phyloP scores from a whole-genome alignment of 2,888 invertebrate species.

The Sussaba pulchella region DNA sequence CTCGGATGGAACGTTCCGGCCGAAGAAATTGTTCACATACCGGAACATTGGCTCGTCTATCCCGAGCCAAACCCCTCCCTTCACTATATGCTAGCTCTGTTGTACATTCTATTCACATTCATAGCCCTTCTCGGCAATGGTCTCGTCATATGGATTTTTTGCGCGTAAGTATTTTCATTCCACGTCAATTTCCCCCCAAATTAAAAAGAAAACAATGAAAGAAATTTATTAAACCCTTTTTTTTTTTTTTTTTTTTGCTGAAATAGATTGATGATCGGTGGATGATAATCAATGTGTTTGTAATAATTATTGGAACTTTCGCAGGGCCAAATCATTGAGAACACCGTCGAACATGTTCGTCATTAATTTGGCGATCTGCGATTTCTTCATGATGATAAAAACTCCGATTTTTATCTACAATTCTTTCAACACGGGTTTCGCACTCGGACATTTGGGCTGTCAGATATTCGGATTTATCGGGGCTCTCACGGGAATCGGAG shows the following conservation, averaged over 20 bases:
- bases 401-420: conserved; percentile 94
- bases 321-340: conserved; percentile 89
- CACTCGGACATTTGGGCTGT: conserved; percentile 90
- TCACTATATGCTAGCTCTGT: conserved; percentile 91
- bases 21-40: conserved; percentile 90
- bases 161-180: conserved; percentile 90
- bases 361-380: conserved; percentile 92
- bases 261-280: too few species aligned
- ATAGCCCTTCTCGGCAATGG: conserved; percentile 92
- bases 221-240: too few species aligned
- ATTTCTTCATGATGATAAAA: conserved; percentile 95
- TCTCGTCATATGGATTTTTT: conserved; percentile 93
- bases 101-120: conserved; percentile 91
- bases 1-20: conserved; percentile 92
- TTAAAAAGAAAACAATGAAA: too few species aligned
- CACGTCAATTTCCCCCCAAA: too few species aligned
- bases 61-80: conserved; percentile 93
- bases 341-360: conserved; percentile 95
- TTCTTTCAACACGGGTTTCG: conserved; percentile 92
- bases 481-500: conserved; percentile 92
- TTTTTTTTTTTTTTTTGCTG: conserved; percentile 4
- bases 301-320: not conserved
- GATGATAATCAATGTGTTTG: not conserved
- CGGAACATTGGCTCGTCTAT: conserved; percentile 91
- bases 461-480: conserved; percentile 92